Conservation (phyloP, 2,888 invertebrate species). For the Alviniconcha strummeri region DNA sequence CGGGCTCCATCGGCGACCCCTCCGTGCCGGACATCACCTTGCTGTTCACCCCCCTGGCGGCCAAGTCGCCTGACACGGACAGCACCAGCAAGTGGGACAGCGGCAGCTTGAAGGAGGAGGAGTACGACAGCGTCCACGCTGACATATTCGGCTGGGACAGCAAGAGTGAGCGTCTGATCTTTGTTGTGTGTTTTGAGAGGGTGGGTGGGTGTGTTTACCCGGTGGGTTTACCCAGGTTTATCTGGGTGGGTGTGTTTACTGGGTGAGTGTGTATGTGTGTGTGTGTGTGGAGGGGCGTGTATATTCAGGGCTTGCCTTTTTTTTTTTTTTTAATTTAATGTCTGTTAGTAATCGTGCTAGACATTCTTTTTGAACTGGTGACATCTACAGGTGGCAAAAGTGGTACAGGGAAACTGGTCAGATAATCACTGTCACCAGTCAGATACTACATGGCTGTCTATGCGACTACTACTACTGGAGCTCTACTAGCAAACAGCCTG, state of each 20-base stretch:
- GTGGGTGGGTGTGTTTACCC: neutral
- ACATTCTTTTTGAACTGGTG: too few species aligned
- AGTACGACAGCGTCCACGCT: slow-evolving; percentile 69
- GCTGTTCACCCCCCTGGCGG: slow-evolving; percentile 76
- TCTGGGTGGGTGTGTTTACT: neutral
- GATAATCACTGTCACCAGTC: too few species aligned
- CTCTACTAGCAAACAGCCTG: too few species aligned
- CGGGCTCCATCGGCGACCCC: slow-evolving; percentile 71
- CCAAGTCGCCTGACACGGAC: slow-evolving; percentile 46
- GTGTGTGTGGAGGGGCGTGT: neutral
- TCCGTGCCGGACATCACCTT: slow-evolving; percentile 85
- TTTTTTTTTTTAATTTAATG: too few species aligned
- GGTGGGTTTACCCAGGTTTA: neutral
- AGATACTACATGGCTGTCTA: too few species aligned
- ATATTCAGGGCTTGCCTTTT: too few species aligned
- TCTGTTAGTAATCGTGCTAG: too few species aligned
- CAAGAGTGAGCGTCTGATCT: neutral
- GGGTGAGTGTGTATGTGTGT: neutral
- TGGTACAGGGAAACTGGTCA: too few species aligned
- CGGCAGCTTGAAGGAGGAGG: slow-evolving; percentile 72
- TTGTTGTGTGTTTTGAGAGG: neutral
- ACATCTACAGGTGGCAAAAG: too few species aligned
- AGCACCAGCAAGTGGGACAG: slow-evolving; percentile 70
- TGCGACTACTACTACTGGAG: too few species aligned
- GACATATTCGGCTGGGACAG: slow-evolving; percentile 43